Evolutionary conservation across 2,888 invertebrate genomes (phyloP), one percentile per base, ranked within the genome.

Genomic region (Nymphalis urticae): DNA sequence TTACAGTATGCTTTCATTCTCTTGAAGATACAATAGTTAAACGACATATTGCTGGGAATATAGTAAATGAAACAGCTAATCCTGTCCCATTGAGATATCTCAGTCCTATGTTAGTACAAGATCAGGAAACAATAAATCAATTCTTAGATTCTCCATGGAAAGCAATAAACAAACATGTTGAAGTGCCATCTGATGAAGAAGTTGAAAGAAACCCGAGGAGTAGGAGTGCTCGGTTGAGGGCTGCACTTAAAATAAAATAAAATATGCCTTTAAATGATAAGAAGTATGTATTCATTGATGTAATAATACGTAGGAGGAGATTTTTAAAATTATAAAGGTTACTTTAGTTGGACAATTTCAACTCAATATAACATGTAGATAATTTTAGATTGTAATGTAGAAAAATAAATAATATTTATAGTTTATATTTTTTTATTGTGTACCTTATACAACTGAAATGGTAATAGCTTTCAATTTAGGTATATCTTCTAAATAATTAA

Each of bases 11-110:
- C 17, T 99, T 98, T 85, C 98, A 98, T 88, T 98, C 98, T 0
- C 90, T 98, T 32, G 98, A 99, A 93, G 99, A 99, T 84, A 96
- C 96, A 0, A 96, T 99, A 73, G 96, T 98, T 0, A 99, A 99
- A 84, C 93, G 98, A 13, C 98, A 98, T 85, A 93, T 99, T 27
- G 93, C 94, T 67, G 97, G 97, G 0, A 95, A 97, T 81, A 92
- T 96, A 53, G 92, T 95, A 27, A 95, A 96, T 80, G 95, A 96
- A 77, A 87, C 94, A 7, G 95, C 96, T 0, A 97, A 96, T 85
- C 94, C 94, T 1, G 82, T 97, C 19, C 95, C 96, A 0, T 86
- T 97, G 50, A 96, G 95, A 79, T 97, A 95, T 80, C 89, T 94
- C 17, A 95, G 95, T 82, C 94, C 95, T 65, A 89, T 93, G 60